These are phyloP conservation scores for Paramisgurnus dabryanus DNA, from an alignment of 2,113 vertebrate species.

Conservation along the genomic window DNA sequence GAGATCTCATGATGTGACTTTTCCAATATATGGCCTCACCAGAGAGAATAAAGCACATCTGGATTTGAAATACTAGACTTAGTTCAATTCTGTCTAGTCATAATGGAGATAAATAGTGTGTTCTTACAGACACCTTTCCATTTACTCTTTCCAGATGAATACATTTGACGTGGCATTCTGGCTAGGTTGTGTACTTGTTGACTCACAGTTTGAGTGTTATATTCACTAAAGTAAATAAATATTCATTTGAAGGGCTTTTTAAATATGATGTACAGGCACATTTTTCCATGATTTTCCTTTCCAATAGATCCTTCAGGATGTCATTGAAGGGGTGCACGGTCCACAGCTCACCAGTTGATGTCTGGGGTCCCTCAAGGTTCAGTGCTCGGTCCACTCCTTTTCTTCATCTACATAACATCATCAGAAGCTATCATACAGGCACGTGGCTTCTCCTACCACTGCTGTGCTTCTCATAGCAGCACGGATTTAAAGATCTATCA, in stretches of 20 bases:
- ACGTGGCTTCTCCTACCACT: no score
- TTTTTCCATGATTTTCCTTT: neutral
- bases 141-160: slow-evolving; percentile 19
- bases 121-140: slow-evolving; percentile 10
- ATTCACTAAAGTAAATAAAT: no score
- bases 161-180: neutral
- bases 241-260: neutral
- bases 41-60: slow-evolving; percentile 9
- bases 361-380: no score
- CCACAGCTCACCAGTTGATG: no score
- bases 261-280: neutral
- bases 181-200: neutral
- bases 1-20: neutral
- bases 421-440: no score
- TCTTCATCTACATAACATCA: no score
- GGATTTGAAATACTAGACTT: slow-evolving; percentile 10
- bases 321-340: no score
- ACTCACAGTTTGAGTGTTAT: no score
- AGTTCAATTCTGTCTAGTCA: neutral
- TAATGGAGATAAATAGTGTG: neutral
- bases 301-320: no score
- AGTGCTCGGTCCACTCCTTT: no score
- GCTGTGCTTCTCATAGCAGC: no score
- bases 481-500: no score
- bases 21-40: neutral